A percentile compares a stretch with the other conserved stretches of the same genome.
phyloP scores from a whole-genome alignment of 2,888 invertebrate genomes.

The Scrobipalpa atriplicella region DNA sequence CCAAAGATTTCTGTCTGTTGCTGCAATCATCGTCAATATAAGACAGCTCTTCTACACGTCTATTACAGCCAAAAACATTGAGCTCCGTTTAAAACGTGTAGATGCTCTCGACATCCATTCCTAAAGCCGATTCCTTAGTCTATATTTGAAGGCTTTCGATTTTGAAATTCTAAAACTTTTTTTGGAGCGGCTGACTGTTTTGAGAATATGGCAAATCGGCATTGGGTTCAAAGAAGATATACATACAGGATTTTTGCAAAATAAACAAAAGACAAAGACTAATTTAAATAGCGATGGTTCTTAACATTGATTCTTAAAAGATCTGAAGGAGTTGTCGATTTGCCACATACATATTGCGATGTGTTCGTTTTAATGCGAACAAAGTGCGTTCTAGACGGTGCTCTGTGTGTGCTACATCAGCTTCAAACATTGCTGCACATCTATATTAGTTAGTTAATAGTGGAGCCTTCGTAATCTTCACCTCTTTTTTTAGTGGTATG shows the following conservation, averaged over 20 bases:
- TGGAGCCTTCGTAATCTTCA: neutral
- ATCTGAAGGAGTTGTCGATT: neutral
- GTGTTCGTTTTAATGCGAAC: neutral
- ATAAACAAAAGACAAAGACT: too few relatives aligned
- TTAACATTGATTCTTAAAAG: neutral
- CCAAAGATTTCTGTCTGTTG: too few relatives aligned
- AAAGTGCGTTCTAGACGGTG: conserved; percentile 19
- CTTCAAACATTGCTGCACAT: conserved; percentile 31
- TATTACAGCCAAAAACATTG: conserved; percentile 18
- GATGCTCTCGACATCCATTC: neutral
- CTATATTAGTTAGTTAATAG: conserved; percentile 28
- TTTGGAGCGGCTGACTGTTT: conserved; percentile 7
- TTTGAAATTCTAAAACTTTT: neutral
- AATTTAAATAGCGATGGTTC: neutral
- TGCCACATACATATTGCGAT: neutral
- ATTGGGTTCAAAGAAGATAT: neutral
- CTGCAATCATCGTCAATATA: conserved; percentile 19
- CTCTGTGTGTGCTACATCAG: conserved; percentile 27
- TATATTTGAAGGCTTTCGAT: too few relatives aligned
- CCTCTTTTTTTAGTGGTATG: too few relatives aligned
- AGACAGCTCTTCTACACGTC: conserved; percentile 23
- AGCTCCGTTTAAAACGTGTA: conserved; percentile 13
- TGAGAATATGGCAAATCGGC: neutral
- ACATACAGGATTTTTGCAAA: neutral
- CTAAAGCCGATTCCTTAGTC: neutral